phyloP scores from a whole-genome alignment of 2,797 vertebrate species.

The Lindbergichthys nudifrons region DNA sequence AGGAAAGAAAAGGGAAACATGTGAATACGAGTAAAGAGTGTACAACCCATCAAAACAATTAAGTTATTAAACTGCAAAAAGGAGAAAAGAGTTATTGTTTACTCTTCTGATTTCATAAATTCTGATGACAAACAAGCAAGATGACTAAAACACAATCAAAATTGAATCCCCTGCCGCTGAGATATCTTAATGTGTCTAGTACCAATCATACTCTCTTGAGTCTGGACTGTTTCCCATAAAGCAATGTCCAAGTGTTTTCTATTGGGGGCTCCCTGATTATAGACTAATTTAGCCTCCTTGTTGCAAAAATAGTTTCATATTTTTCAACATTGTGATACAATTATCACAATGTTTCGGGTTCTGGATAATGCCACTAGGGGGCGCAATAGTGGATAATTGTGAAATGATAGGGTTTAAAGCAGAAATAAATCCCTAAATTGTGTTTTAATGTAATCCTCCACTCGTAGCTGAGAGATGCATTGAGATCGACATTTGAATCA shows the following conservation, averaged over 20 bases:
- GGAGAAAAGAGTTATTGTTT: not conserved
- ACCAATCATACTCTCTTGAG: not conserved
- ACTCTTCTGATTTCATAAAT: not conserved
- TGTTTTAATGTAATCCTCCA: not conserved
- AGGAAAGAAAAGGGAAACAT: not conserved
- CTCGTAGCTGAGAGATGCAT: not conserved
- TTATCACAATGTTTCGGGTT: not conserved
- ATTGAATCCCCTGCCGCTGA: not conserved
- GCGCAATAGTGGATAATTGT: not conserved
- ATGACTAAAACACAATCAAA: not conserved
- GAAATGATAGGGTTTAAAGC: not conserved
- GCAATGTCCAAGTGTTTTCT: not conserved
- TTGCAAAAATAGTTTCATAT: too few species aligned
- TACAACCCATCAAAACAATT: too few species aligned
- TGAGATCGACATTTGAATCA: slow-evolving; percentile 21
- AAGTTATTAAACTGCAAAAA: not conserved
- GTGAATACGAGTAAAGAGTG: not conserved
- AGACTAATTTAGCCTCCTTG: not conserved
- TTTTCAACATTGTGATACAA: too few species aligned
- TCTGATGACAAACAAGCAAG: not conserved
- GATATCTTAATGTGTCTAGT: not conserved
- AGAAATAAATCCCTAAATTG: not conserved
- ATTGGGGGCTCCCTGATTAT: not conserved
- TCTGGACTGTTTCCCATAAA: not conserved
- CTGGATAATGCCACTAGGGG: not conserved